Percentiles rank a stretch among this genome's conserved stretches.
Conservation (phyloP, 2,888 invertebrate genomes). For the Itoplectis maculator region DNA sequence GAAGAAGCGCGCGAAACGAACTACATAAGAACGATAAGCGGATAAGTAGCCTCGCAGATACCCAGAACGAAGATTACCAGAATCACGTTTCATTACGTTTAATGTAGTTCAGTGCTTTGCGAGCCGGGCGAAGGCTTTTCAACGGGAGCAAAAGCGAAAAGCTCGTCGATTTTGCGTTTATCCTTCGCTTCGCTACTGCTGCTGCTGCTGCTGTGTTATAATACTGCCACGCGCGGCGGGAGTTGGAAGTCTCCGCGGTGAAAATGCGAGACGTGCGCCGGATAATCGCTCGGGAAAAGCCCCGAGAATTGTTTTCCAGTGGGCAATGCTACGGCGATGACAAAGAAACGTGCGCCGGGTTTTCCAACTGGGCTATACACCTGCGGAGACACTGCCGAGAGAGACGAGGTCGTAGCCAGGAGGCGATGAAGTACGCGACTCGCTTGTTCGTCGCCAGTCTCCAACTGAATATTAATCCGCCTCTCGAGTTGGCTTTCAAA, state of each 20-base stretch:
- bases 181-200: no score
- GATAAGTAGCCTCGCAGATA: slow-evolving; percentile 16
- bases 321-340: slow-evolving; percentile 1
- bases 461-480: slow-evolving; percentile 50
- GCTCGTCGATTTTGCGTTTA: slow-evolving; percentile 8
- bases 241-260: slow-evolving; percentile 11
- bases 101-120: slow-evolving; percentile 48
- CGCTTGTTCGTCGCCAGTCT: not conserved
- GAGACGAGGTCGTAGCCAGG: slow-evolving; percentile 4
- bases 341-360: slow-evolving; percentile 24
- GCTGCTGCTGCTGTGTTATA: not conserved
- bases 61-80: slow-evolving; percentile 45
- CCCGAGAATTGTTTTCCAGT: slow-evolving; percentile 52
- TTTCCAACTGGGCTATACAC: slow-evolving; percentile 17
- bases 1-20: not conserved
- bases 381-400: slow-evolving; percentile 12
- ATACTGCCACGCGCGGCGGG: no score
- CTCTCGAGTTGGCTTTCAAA: slow-evolving; percentile 37
- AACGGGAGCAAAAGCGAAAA: slow-evolving; percentile 40
- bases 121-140: slow-evolving; percentile 30
- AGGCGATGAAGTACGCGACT: slow-evolving; percentile 9
- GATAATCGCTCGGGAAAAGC: slow-evolving; percentile 46
- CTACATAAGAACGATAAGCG: slow-evolving; percentile 6
- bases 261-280: slow-evolving; percentile 39
- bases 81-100: slow-evolving; percentile 47